phyloP scores from a whole-genome alignment of 1,140 invertebrate genomes.

The Limonius californicus region DNA sequence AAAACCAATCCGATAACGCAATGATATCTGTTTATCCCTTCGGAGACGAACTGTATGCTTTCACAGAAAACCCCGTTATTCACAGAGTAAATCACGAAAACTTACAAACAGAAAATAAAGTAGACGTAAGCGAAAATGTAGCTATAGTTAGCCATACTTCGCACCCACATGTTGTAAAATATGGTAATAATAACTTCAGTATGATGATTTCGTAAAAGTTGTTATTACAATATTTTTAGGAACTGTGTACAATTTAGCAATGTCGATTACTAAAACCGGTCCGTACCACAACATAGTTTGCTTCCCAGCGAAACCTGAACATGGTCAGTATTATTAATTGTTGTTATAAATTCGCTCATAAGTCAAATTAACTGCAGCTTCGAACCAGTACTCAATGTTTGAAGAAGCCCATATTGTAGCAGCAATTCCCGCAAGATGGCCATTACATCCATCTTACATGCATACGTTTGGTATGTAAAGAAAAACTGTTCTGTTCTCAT shows the following conservation, averaged over 20 bases:
- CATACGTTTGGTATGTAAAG: slow-evolving; percentile 87
- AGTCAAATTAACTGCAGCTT: no score
- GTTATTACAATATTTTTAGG: no score
- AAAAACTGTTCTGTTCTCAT: no score
- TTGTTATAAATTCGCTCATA: no score
- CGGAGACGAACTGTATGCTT: slow-evolving; percentile 78
- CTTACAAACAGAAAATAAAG: slow-evolving; percentile 59
- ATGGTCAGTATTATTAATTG: no score
- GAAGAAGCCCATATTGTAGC: slow-evolving; percentile 66
- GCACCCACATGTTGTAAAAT: slow-evolving; percentile 75
- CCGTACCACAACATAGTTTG: slow-evolving; percentile 68
- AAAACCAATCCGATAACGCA: slow-evolving; percentile 71
- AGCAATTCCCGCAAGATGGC: slow-evolving; percentile 67
- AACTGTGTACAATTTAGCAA: slow-evolving; percentile 74
- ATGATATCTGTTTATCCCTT: slow-evolving; percentile 89
- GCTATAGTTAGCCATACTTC: slow-evolving; percentile 80
- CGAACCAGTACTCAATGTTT: slow-evolving; percentile 57
- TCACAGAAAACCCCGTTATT: slow-evolving; percentile 77
- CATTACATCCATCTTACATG: slow-evolving; percentile 78
- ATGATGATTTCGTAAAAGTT: no score
- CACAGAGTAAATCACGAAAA: slow-evolving; percentile 70
- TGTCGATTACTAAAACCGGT: slow-evolving; percentile 62
- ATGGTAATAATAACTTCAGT: no score
- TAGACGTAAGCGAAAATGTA: slow-evolving; percentile 65
- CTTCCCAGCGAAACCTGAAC: slow-evolving; percentile 55